Percentiles rank a stretch among this genome's conserved stretches.
These are phyloP conservation scores for Drosophila pseudoananassae DNA, from an alignment of 1,140 invertebrate species.

Conservation along the genomic window DNA sequence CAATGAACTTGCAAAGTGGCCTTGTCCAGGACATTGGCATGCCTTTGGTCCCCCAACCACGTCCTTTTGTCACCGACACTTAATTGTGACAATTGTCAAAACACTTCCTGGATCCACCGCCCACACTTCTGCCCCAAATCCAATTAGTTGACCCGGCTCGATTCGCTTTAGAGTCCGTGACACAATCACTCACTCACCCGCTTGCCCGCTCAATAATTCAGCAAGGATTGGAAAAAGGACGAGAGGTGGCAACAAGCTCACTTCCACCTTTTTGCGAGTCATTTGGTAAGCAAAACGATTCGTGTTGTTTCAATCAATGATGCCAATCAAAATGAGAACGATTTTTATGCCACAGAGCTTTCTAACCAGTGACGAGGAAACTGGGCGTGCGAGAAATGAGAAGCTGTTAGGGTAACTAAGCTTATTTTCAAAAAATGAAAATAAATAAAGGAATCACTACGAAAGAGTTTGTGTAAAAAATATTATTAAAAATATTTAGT, in stretches of 20 bases:
- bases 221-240: conserved; percentile 31
- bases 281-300: conserved; percentile 74
- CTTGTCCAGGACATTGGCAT: conserved; percentile 76
- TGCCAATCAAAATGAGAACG: conserved; percentile 76
- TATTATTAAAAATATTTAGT: too few relatives aligned
- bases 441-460: background rate
- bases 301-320: conserved; percentile 82
- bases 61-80: conserved; percentile 36
- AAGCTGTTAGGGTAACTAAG: conserved; percentile 1
- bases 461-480: background rate
- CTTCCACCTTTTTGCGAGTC: conserved; percentile 64
- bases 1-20: conserved; percentile 77
- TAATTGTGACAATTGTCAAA: conserved; percentile 78
- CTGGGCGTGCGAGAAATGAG: conserved; percentile 12
- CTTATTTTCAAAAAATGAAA: background rate
- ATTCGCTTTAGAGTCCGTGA: conserved; percentile 51
- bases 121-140: conserved; percentile 59
- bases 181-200: conserved; percentile 69
- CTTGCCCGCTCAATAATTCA: conserved; percentile 54
- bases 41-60: conserved; percentile 26
- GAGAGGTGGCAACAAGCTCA: conserved; percentile 50
- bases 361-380: conserved; percentile 11
- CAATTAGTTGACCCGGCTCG: conserved; percentile 63
- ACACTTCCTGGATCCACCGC: conserved; percentile 55
- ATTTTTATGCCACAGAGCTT: conserved; percentile 62